These are phyloP conservation scores for Oceanites oceanicus DNA, from an alignment of 2,113 vertebrate genomes.

Conservation along the genomic window DNA sequence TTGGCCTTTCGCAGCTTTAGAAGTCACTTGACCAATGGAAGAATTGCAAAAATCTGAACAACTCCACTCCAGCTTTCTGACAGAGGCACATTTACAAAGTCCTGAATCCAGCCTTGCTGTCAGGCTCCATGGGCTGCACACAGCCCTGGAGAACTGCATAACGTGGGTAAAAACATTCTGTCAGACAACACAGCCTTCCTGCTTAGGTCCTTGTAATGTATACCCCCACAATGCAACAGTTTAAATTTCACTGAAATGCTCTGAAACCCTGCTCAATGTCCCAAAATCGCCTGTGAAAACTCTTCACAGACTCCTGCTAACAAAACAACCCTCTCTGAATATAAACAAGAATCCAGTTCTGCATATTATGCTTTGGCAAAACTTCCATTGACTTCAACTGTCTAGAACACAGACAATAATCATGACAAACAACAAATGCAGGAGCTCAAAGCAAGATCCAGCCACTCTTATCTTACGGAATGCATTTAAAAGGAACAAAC, in stretches of 20 bases:
- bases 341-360: neutral
- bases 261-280: neutral
- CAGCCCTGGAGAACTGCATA: neutral
- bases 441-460: neutral
- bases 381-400: neutral
- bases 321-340: neutral
- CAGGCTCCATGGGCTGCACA: neutral
- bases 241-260: neutral
- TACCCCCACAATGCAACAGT: neutral
- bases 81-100: neutral
- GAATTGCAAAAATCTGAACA: neutral
- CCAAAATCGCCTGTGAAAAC: neutral
- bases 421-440: neutral
- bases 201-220: neutral
- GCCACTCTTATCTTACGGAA: neutral
- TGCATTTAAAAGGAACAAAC: neutral
- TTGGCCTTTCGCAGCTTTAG: neutral
- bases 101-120: neutral
- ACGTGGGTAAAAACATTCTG: neutral
- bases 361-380: neutral
- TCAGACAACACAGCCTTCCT: neutral
- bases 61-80: neutral
- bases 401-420: neutral
- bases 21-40: neutral
- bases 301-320: neutral